Percentiles rank a stretch among this genome's conserved stretches.
Conservation (phyloP, 1,140 invertebrate species). For the Drosophila chauvacae region DNA sequence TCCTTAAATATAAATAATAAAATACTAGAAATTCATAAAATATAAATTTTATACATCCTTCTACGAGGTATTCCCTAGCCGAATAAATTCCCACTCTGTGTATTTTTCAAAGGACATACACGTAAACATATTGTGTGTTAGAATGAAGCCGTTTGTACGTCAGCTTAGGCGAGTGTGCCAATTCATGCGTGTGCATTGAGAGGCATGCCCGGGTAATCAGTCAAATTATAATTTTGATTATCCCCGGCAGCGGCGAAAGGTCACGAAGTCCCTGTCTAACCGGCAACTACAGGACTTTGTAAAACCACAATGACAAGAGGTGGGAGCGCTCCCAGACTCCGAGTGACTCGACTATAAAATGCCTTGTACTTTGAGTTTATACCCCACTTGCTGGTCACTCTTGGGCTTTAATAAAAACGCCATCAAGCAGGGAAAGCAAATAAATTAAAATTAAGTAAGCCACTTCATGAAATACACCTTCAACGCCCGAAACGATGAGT, state of each 20-base stretch:
- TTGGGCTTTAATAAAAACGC: constrained; percentile 1
- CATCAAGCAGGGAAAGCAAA: constrained; percentile 1
- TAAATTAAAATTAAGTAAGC: constrained; percentile 12
- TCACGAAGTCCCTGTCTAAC: constrained; percentile 70
- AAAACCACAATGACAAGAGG: constrained; percentile 38
- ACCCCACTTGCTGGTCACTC: constrained; percentile 9
- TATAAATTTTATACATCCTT: not conserved
- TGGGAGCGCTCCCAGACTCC: not conserved
- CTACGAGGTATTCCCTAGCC: constrained; percentile 6
- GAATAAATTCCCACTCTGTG: not conserved
- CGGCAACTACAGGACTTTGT: constrained; percentile 39
- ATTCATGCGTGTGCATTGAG: constrained; percentile 55
- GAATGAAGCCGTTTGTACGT: constrained; percentile 40
- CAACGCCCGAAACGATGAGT: constrained; percentile 1
- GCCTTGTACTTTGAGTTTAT: constrained; percentile 4
- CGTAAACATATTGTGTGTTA: constrained; percentile 43
- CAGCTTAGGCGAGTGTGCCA: constrained; percentile 43
- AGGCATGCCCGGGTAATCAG: constrained; percentile 69
- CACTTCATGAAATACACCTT: constrained; percentile 9
- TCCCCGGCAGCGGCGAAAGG: constrained; percentile 72
- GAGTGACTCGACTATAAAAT: constrained; percentile 27
- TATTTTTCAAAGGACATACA: constrained; percentile 13
- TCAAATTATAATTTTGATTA: constrained; percentile 82
- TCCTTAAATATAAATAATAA: not conserved
- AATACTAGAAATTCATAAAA: not conserved